phyloP scores from a whole-genome alignment of 2,113 vertebrate species.

The Mesitornis unicolor region DNA sequence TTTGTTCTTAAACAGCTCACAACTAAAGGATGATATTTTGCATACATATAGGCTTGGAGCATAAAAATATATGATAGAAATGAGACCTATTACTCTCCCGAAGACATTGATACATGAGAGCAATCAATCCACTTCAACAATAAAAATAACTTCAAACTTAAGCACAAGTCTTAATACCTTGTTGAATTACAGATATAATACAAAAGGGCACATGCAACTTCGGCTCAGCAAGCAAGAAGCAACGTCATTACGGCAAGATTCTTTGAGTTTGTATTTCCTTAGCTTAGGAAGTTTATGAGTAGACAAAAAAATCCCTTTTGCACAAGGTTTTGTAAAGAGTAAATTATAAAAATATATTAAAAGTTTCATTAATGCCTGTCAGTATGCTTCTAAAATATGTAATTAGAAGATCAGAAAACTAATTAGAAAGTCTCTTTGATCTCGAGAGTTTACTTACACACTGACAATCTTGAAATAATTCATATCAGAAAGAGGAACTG shows the following conservation, averaged over 20 bases:
- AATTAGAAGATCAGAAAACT: constrained; percentile 52
- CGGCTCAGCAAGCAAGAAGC: background rate
- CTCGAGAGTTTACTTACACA: constrained; percentile 30
- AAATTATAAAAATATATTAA: constrained; percentile 3
- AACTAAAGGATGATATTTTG: background rate
- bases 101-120: constrained; percentile 17
- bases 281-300: background rate
- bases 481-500: constrained; percentile 37
- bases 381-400: constrained; percentile 28
- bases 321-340: background rate
- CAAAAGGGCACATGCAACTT: background rate
- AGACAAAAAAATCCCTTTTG: background rate
- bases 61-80: background rate
- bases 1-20: background rate
- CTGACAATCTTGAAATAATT: constrained; percentile 33
- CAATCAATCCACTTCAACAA: background rate
- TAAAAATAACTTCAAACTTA: background rate
- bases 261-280: background rate
- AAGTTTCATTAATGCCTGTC: background rate
- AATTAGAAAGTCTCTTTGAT: constrained; percentile 48
- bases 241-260: background rate
- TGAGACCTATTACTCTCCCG: background rate
- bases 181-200: background rate
- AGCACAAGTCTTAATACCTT: background rate
- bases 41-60: background rate